Conservation (phyloP, 1,140 invertebrate genomes). For the Drosophila kepulauana region DNA sequence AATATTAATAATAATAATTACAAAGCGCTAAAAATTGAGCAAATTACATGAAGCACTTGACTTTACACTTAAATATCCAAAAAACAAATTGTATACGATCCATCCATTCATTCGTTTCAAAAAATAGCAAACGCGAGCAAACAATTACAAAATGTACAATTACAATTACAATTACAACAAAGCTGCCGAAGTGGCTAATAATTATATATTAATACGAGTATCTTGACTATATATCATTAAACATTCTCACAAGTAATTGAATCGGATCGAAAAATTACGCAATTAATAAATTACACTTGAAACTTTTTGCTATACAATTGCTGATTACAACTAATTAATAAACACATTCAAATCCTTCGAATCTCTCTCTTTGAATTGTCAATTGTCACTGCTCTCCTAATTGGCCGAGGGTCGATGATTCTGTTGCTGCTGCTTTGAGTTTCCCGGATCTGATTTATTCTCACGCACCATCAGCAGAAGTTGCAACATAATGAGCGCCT, state of each 20-base stretch:
- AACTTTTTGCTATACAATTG: conserved; percentile 60
- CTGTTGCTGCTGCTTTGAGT: conserved; percentile 56
- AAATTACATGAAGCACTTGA: conserved; percentile 78
- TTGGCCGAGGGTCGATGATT: conserved; percentile 67
- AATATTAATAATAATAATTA: conserved; percentile 44
- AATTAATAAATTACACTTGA: conserved; percentile 42
- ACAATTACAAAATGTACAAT: conserved; percentile 61
- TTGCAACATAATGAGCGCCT: conserved; percentile 89
- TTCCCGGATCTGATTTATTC: conserved; percentile 68
- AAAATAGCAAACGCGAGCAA: conserved; percentile 56
- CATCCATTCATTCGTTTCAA: conserved; percentile 26
- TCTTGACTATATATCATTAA: conserved; percentile 24
- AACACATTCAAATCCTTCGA: conserved; percentile 29
- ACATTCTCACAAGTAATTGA: conserved; percentile 24
- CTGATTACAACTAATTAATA: conserved; percentile 54
- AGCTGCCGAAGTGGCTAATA: conserved; percentile 37
- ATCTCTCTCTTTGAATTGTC: conserved; percentile 30
- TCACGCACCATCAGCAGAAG: conserved; percentile 87
- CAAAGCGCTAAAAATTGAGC: conserved; percentile 79
- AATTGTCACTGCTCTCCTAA: conserved; percentile 62
- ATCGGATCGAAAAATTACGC: conserved; percentile 20
- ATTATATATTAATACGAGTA: conserved; percentile 42
- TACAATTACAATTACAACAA: conserved; percentile 57
- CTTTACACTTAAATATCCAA: conserved; percentile 41
- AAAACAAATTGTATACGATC: conserved; percentile 10